Base-by-base conservation (phyloP, 1,140 invertebrate genomes). In the Rhopalosiphum padi region DNA sequence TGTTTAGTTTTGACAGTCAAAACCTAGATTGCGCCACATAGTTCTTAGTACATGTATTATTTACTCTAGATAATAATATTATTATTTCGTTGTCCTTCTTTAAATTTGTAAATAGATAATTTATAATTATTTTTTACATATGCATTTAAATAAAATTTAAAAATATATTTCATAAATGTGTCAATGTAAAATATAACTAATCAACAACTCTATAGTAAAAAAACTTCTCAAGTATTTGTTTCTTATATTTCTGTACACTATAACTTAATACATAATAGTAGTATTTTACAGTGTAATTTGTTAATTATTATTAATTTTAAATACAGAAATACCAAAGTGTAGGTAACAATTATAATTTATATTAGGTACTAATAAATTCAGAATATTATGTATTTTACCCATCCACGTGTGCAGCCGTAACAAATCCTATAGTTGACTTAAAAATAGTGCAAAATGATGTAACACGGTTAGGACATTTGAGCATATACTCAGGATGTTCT, bases 321-420 rank as follows among this genome's bases (percentile, higher is more conserved):
- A 60, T 30, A 15, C 55, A 60, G 25, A 60, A 11, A 30, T 30
- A 60, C 25, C 30, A 30, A 60, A 30, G 9, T 15, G 25, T 30
- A 30, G 25, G 30, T 60, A 11, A 15, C 25, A 60, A 30, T 5
- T 30, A 60, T 60, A 30, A 60, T 15, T 5, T 30, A 60, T 60
- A 30, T 60, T 23, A 30, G 1, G 25, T 30, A 60, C 48, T 30
- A 60, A 9, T 11, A 11, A 82, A 37, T 21, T 7, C 21, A 37
- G 0, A 37, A 48, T 89, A 53, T 89, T 89, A 53, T 89, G 5
- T 41, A 53, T 90, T 60, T 92, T 92, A 92, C 91, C 91, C 91
- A 37, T 92, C 77, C 23, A 46, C 48, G 22, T 92, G 91, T 30
- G 82, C 43, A n/a, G 77, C 48, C 0, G 60, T 23, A 5, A 92